phyloP scores from a whole-genome alignment of 1,140 invertebrate species.

The Bombus impatiens region DNA sequence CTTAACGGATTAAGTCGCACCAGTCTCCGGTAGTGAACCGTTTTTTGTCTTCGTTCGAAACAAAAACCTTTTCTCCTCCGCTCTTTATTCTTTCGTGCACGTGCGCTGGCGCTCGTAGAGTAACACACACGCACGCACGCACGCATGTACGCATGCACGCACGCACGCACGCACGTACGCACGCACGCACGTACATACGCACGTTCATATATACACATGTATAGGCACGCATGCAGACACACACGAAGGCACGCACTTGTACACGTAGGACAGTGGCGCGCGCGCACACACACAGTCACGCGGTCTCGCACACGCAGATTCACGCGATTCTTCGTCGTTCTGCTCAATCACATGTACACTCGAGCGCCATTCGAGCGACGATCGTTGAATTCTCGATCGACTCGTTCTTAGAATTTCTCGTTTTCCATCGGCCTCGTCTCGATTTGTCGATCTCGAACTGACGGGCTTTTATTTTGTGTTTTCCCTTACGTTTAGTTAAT shows the following conservation, averaged over 20 bases:
- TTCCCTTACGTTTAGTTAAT: conserved; percentile 63
- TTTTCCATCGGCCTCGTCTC: neutral
- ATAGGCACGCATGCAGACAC: conserved; percentile 12
- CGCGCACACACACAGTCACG: neutral
- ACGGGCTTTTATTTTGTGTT: neutral
- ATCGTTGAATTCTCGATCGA: conserved; percentile 42
- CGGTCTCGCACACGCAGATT: neutral
- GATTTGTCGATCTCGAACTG: conserved; percentile 42
- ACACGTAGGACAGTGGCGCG: conserved; percentile 19
- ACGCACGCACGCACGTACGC: neutral
- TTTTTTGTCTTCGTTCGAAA: conserved; percentile 58
- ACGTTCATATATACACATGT: conserved; percentile 1
- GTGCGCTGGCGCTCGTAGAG: neutral
- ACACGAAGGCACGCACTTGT: neutral
- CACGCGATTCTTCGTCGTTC: conserved; percentile 47
- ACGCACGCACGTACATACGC: neutral
- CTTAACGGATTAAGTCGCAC: conserved; percentile 61
- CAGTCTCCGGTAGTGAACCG: conserved; percentile 63
- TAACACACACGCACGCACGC: neutral
- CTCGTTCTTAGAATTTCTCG: conserved; percentile 49
- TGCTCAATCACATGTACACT: conserved; percentile 34
- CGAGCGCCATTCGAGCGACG: conserved; percentile 44
- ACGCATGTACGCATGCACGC: too few relatives aligned
- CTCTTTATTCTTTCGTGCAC: neutral
- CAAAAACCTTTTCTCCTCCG: conserved; percentile 45